These are phyloP conservation scores for Andrena cerasifolii DNA, from an alignment of 1,140 invertebrate species.

Conservation along the genomic window DNA sequence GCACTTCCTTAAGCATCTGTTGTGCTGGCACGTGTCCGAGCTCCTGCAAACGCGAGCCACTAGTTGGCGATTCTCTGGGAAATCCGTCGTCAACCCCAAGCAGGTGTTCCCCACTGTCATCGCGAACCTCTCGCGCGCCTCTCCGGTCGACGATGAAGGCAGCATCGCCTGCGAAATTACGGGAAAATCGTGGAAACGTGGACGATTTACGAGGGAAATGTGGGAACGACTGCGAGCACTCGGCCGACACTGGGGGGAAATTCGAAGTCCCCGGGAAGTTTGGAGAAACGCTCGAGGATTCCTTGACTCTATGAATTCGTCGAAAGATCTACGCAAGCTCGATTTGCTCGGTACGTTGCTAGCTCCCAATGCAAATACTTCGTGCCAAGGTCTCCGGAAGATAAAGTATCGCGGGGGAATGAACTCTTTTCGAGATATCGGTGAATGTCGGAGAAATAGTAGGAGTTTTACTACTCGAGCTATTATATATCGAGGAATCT, in stretches of 20 bases:
- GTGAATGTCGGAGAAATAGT: too few species aligned
- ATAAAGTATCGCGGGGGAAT: conserved; percentile 2
- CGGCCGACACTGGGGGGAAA: background rate
- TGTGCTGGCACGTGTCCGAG: conserved; percentile 41
- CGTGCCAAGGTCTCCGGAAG: too few species aligned
- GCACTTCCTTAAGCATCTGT: conserved; percentile 67
- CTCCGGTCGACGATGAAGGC: background rate
- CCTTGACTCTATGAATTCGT: background rate
- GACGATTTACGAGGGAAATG: background rate
- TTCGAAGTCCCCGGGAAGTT: conserved; percentile 8
- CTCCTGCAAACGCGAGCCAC: conserved; percentile 50
- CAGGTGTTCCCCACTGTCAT: conserved; percentile 46
- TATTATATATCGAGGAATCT: too few species aligned
- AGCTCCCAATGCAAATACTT: too few species aligned
- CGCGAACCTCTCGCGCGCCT: conserved; percentile 27
- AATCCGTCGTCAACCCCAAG: conserved; percentile 42
- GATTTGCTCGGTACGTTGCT: background rate
- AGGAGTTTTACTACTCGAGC: too few species aligned
- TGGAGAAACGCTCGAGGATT: background rate
- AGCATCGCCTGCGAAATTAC: conserved; percentile 45
- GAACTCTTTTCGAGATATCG: background rate
- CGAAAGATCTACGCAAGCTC: background rate
- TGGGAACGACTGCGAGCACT: too few species aligned
- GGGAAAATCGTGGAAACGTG: background rate
- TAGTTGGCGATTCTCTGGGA: background rate